These are phyloP conservation scores for Neelides sp. DNA, from an alignment of 1,140 invertebrate genomes.

Conservation along the genomic window DNA sequence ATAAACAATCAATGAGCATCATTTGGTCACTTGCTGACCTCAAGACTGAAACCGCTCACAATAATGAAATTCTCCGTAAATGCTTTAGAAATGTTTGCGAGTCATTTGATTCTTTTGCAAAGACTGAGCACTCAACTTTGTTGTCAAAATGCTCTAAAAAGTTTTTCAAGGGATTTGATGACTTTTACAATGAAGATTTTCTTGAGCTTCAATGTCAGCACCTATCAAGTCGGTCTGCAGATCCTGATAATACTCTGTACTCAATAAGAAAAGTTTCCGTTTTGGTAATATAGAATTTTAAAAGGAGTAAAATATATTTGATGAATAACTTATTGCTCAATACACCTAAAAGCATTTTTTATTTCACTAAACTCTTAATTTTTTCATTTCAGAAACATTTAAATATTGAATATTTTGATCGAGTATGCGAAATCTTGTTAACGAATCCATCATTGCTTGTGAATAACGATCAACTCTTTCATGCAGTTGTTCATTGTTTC, in stretches of 20 bases:
- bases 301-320: no score
- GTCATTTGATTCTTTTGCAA: constrained; percentile 34
- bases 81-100: constrained; percentile 2
- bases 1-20: constrained; percentile 22
- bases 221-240: constrained; percentile 39
- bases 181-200: constrained; percentile 47
- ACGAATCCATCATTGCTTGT: constrained; percentile 32
- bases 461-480: constrained; percentile 33
- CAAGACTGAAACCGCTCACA: neutral
- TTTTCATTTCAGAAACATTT: constrained; percentile 39
- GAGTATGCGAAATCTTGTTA: constrained; percentile 39
- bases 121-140: constrained; percentile 39
- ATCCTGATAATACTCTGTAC: constrained; percentile 39
- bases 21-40: constrained; percentile 17
- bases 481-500: constrained; percentile 36
- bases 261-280: constrained; percentile 40
- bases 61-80: constrained; percentile 1
- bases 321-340: constrained; percentile 12
- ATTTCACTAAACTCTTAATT: constrained; percentile 17
- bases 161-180: constrained; percentile 36
- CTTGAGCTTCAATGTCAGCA: constrained; percentile 40
- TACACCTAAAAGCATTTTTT: constrained; percentile 6
- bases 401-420: constrained; percentile 43
- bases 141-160: constrained; percentile 37
- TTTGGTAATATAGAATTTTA: constrained; percentile 41